A percentile compares a stretch with the other conserved stretches of the same genome.
These are phyloP conservation scores for Pholis gunnellus DNA, from an alignment of 2,113 vertebrate genomes.

Conservation along the genomic window DNA sequence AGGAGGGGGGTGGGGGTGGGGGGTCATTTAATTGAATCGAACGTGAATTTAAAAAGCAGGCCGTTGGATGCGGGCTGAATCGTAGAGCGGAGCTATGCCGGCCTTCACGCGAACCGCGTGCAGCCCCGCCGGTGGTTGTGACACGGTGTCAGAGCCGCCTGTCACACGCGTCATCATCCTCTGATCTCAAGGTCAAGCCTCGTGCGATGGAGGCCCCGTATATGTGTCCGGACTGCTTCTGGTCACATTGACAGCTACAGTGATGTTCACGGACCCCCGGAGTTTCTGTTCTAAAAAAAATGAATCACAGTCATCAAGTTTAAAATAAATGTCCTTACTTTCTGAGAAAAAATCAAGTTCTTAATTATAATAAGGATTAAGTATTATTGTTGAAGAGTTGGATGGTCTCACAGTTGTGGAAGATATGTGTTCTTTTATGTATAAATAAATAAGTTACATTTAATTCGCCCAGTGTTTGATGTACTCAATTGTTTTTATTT, in stretches of 20 bases:
- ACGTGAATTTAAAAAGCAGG: not conserved
- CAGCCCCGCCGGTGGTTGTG: not conserved
- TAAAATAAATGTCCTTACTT: not conserved
- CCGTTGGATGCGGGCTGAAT: not conserved
- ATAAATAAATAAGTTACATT: not conserved
- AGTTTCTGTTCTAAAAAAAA: too few species aligned
- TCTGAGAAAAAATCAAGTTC: not conserved
- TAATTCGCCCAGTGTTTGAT: not conserved
- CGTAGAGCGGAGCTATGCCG: not conserved
- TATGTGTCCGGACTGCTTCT: not conserved
- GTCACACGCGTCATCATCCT: slow-evolving; percentile 5
- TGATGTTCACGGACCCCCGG: too few species aligned
- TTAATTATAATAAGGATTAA: not conserved
- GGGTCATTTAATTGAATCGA: not conserved
- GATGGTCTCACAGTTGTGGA: too few species aligned
- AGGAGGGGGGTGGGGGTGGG: too few species aligned
- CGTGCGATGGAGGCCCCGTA: not conserved
- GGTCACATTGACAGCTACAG: not conserved
- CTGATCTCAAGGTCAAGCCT: not conserved
- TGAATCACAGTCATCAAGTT: not conserved
- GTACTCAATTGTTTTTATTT: not conserved
- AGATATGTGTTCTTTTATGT: not conserved
- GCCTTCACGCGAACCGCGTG: not conserved
- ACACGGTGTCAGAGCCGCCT: not conserved
- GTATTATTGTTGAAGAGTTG: not conserved